phyloP scores from a whole-genome alignment of 2,888 invertebrate genomes.

The Cyrtodaria siliqua region DNA sequence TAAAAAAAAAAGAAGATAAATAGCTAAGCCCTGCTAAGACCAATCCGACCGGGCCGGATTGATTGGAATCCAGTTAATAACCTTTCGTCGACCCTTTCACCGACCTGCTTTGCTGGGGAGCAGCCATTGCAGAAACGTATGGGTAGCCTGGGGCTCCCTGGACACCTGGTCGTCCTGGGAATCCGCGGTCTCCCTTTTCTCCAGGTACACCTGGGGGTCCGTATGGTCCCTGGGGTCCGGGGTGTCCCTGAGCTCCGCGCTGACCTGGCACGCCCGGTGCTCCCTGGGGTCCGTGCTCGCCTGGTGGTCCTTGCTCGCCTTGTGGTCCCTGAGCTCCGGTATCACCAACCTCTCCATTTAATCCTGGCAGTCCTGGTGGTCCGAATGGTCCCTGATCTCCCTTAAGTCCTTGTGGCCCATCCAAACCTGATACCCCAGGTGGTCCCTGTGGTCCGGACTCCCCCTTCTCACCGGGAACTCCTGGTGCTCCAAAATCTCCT shows the following conservation, averaged over 20 bases:
- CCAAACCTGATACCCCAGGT: constrained; percentile 64
- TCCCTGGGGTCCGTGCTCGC: constrained; percentile 84
- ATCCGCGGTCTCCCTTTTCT: constrained; percentile 66
- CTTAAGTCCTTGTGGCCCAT: constrained; percentile 64
- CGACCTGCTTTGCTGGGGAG: constrained; percentile 6
- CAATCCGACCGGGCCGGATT: constrained; percentile 50
- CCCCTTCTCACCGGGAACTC: constrained; percentile 65
- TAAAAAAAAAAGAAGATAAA: constrained; percentile 17
- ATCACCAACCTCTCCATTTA: constrained; percentile 89
- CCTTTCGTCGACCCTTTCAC: constrained; percentile 54
- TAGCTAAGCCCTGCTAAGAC: constrained; percentile 22
- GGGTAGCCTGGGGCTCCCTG: constrained; percentile 60
- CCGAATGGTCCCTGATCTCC: constrained; percentile 87
- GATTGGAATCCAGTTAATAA: constrained; percentile 41
- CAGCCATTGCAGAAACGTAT: constrained; percentile 51
- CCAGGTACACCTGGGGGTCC: constrained; percentile 66
- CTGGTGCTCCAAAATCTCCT: constrained; percentile 65
- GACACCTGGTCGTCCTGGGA: constrained; percentile 52
- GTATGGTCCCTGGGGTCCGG: constrained; percentile 58
- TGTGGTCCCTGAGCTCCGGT: constrained; percentile 61
- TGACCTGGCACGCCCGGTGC: constrained; percentile 86
- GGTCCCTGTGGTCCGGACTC: constrained; percentile 68
- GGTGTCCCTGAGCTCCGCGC: constrained; percentile 65
- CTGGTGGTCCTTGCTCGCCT: constrained; percentile 83
- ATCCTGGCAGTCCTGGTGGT: constrained; percentile 89